phyloP scores from a whole-genome alignment of 2,888 invertebrate species.

The Tenodera sinensis region DNA sequence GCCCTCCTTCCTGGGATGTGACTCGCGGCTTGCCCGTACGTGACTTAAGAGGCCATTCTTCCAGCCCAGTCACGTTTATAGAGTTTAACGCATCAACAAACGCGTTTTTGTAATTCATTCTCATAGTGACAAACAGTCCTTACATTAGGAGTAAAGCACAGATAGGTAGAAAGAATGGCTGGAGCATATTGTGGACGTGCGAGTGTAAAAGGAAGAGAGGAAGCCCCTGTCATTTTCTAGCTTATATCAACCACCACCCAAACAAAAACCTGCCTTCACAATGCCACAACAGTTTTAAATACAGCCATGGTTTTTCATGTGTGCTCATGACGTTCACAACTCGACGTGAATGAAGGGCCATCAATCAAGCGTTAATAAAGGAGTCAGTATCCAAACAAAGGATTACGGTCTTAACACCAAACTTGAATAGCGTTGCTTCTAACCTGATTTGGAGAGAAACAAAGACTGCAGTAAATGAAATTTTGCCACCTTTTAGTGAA shows the following conservation, averaged over 20 bases:
- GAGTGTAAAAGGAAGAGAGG: not conserved
- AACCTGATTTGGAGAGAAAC: not conserved
- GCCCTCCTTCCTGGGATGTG: too few relatives aligned
- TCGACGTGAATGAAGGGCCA: not conserved
- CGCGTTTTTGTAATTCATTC: too few relatives aligned
- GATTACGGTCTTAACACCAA: not conserved
- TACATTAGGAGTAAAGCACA: too few relatives aligned
- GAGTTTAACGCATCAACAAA: too few relatives aligned
- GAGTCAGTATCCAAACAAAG: not conserved
- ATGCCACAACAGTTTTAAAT: not conserved
- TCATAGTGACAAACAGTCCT: too few relatives aligned
- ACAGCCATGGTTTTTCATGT: not conserved
- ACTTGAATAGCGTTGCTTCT: not conserved
- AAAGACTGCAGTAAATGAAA: not conserved
- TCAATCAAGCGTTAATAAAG: not conserved
- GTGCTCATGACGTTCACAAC: not conserved
- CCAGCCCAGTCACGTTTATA: too few relatives aligned
- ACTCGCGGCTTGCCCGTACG: too few relatives aligned
- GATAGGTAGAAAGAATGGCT: too few relatives aligned
- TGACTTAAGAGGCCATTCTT: too few relatives aligned
- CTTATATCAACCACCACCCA: not conserved
- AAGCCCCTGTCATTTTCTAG: not conserved
- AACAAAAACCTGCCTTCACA: not conserved
- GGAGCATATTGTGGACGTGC: not conserved
- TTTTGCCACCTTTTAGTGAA: not conserved